Percentiles rank a stretch among this genome's conserved stretches.
phyloP scores from a whole-genome alignment of 1,140 invertebrate species.

The Papilio helenus region DNA sequence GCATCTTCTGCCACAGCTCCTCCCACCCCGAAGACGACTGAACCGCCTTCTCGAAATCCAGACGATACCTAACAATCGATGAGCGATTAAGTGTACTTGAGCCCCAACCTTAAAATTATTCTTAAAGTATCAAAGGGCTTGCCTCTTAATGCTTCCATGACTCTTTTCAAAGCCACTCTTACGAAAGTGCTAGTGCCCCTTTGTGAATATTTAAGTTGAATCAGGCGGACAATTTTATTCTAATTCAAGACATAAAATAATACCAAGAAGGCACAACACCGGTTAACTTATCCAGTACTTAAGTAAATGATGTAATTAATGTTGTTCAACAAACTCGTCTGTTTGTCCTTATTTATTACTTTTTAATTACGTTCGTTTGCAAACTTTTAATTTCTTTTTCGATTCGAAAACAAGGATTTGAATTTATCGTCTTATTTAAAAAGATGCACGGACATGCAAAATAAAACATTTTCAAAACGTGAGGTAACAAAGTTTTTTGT shows the following conservation, averaged over 20 bases:
- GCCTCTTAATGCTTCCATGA: constrained; percentile 33
- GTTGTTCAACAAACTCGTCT: constrained; percentile 21
- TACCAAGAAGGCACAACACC: not conserved
- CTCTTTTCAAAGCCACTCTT: constrained; percentile 30
- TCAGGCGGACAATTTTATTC: not conserved
- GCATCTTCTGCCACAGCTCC: too few relatives aligned
- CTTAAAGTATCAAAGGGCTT: constrained; percentile 33
- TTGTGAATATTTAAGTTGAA: constrained; percentile 31
- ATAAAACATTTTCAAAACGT: constrained; percentile 10
- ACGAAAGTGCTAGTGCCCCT: constrained; percentile 1
- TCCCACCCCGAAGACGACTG: too few relatives aligned
- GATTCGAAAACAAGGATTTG: not conserved
- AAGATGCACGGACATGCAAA: not conserved
- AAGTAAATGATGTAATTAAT: constrained; percentile 24
- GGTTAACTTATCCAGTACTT: not conserved
- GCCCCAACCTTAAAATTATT: constrained; percentile 29
- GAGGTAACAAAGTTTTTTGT: constrained; percentile 26
- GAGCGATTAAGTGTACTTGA: constrained; percentile 21
- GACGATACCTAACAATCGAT: not conserved
- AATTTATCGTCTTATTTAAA: constrained; percentile 6
- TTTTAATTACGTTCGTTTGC: constrained; percentile 6
- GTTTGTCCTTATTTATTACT: constrained; percentile 20
- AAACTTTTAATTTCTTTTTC: constrained; percentile 10
- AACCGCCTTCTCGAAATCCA: too few relatives aligned
- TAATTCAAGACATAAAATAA: constrained; percentile 12